Conservation (phyloP, 2,888 invertebrate genomes). For the Eristalis pertinax region DNA sequence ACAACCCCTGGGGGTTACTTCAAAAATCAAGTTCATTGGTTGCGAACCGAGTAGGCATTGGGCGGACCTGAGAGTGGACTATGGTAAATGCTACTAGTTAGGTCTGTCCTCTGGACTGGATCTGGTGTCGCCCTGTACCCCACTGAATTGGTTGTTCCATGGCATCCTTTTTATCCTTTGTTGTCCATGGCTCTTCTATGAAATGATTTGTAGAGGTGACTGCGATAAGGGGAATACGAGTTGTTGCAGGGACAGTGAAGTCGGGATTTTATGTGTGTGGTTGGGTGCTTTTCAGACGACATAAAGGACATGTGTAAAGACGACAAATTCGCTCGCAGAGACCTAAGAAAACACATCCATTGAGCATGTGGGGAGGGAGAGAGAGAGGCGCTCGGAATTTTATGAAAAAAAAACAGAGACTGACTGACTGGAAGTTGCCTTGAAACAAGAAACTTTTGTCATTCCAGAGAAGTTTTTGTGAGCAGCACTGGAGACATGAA, state of each 20-base stretch:
- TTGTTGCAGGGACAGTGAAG: neutral
- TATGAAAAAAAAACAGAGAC: neutral
- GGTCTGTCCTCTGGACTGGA: too few species aligned
- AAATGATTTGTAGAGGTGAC: constrained; percentile 63
- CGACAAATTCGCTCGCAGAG: constrained; percentile 55
- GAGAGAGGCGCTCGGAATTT: neutral
- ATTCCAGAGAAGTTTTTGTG: neutral
- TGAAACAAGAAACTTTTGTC: constrained; percentile 11
- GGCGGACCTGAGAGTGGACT: neutral
- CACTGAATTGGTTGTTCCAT: constrained; percentile 35
- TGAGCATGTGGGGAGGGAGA: constrained; percentile 9
- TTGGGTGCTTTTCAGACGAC: constrained; percentile 12
- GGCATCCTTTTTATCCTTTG: constrained; percentile 29
- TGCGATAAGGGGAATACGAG: constrained; percentile 24
- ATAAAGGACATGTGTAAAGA: constrained; percentile 55
- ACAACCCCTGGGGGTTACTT: constrained; percentile 66
- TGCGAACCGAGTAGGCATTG: constrained; percentile 33
- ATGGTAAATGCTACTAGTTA: constrained; percentile 55
- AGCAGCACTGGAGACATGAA: neutral
- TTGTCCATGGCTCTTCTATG: constrained; percentile 17
- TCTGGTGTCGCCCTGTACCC: constrained; percentile 9
- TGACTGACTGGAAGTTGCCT: neutral
- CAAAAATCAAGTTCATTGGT: constrained; percentile 70
- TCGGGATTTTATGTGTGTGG: constrained; percentile 19
- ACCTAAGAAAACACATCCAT: constrained; percentile 43